phyloP scores from a whole-genome alignment of 2,797 vertebrate genomes.

The Melanotaenia nigrans region DNA sequence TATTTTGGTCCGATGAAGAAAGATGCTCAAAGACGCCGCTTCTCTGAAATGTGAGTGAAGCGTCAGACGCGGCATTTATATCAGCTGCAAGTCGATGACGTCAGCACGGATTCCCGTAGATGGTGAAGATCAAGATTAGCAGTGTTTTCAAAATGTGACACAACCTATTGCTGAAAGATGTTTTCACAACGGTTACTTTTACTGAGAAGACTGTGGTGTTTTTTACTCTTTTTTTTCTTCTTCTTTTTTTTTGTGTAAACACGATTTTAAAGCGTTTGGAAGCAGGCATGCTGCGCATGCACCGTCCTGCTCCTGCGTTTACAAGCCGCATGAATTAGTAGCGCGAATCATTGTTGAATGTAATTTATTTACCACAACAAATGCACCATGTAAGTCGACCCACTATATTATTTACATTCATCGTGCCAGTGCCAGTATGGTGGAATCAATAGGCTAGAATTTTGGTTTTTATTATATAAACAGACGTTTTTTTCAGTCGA shows the following conservation, averaged over 20 bases:
- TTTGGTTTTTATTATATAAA: not conserved
- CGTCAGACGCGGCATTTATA: slow-evolving; percentile 72
- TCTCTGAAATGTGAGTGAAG: slow-evolving; percentile 59
- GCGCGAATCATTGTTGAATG: too few relatives aligned
- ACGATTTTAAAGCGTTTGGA: not conserved
- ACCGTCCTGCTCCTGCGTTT: not conserved
- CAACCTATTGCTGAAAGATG: not conserved
- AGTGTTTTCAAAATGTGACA: not conserved
- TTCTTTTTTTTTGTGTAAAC: not conserved
- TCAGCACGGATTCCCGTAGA: slow-evolving; percentile 11
- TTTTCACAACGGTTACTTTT: not conserved
- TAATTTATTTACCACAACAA: not conserved
- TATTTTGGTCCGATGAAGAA: slow-evolving; percentile 47
- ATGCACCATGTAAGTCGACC: not conserved
- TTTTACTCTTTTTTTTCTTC: too few relatives aligned
- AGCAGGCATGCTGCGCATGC: slow-evolving; percentile 9
- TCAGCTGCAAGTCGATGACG: slow-evolving; percentile 65
- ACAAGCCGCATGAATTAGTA: too few relatives aligned
- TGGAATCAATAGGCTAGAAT: not conserved
- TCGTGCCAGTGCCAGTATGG: slow-evolving; percentile 24
- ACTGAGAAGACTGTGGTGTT: not conserved
- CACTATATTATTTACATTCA: not conserved
- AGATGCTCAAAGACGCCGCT: slow-evolving; percentile 44
- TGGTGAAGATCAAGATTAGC: not conserved
- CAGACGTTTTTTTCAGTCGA: not conserved